Percentiles rank a stretch among this genome's conserved stretches.
Conservation (phyloP, 2,888 invertebrate species). For the Apamea epomidion region DNA sequence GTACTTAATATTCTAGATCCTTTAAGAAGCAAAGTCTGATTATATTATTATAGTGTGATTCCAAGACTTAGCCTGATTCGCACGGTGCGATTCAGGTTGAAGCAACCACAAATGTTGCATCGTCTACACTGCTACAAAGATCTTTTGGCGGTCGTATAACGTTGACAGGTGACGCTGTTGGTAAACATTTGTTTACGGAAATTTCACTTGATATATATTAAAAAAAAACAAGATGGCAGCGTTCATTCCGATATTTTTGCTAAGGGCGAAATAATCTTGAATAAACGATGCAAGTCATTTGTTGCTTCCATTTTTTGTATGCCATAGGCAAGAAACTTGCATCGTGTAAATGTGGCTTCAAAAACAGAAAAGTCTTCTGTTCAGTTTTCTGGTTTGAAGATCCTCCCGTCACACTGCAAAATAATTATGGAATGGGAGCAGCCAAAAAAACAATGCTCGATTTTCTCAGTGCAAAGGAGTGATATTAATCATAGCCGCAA, state of each 20-base stretch:
- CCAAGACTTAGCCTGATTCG: neutral
- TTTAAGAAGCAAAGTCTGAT: neutral
- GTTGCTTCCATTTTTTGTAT: no score
- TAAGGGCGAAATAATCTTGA: neutral
- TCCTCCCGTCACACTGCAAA: neutral
- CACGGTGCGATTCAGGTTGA: neutral
- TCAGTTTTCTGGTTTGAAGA: neutral
- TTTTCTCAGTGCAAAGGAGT: slow-evolving; percentile 3
- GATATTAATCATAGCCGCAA: neutral
- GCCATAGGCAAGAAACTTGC: no score
- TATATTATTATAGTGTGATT: neutral
- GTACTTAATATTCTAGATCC: neutral
- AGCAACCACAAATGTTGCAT: no score
- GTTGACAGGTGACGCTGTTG: no score
- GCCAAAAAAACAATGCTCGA: neutral
- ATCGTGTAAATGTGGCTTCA: neutral
- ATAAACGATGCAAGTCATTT: no score
- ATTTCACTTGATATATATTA: neutral
- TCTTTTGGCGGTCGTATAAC: neutral
- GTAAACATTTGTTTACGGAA: neutral
- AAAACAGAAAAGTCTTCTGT: no score
- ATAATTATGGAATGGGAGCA: neutral
- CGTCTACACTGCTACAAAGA: neutral
- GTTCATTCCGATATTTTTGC: neutral
- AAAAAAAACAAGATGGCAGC: neutral